A percentile compares a stretch with the other conserved stretches of the same genome.
These are phyloP conservation scores for Zhengitettix transpicula DNA, from an alignment of 2,888 invertebrate species.

Conservation along the genomic window DNA sequence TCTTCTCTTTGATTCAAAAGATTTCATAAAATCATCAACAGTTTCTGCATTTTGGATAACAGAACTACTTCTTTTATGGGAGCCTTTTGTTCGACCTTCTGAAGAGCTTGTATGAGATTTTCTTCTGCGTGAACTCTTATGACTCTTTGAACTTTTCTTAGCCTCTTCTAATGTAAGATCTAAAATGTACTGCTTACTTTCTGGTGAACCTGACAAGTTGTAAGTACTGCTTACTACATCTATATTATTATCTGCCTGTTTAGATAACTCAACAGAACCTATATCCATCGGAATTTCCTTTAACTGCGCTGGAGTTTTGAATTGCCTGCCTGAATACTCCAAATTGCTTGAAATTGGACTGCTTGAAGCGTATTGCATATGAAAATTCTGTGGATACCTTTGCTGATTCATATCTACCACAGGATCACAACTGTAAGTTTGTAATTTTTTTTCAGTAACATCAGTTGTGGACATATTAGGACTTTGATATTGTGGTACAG, in stretches of 20 bases:
- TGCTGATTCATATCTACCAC: neutral
- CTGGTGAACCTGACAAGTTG: neutral
- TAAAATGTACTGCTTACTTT: neutral
- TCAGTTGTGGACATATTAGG: neutral
- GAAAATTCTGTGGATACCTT: neutral
- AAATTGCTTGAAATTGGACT: neutral
- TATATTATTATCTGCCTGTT: neutral
- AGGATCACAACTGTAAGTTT: neutral
- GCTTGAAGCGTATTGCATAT: neutral
- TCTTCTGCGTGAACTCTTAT: neutral
- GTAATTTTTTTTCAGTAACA: neutral
- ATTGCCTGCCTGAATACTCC: slow-evolving; percentile 13
- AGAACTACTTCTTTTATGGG: neutral
- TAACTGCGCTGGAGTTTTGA: slow-evolving; percentile 24
- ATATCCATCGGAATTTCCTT: slow-evolving; percentile 23
- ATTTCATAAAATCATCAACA: neutral
- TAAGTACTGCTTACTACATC: neutral
- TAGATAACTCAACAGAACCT: neutral
- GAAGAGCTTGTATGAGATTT: neutral
- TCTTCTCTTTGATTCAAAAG: neutral
- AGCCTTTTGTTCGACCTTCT: neutral
- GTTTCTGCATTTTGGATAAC: neutral
- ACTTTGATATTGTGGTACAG: too few species aligned
- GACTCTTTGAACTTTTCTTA: neutral
- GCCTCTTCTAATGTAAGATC: neutral